Base-by-base conservation (phyloP, 2,113 vertebrate genomes). In the Junco hyemalis region DNA sequence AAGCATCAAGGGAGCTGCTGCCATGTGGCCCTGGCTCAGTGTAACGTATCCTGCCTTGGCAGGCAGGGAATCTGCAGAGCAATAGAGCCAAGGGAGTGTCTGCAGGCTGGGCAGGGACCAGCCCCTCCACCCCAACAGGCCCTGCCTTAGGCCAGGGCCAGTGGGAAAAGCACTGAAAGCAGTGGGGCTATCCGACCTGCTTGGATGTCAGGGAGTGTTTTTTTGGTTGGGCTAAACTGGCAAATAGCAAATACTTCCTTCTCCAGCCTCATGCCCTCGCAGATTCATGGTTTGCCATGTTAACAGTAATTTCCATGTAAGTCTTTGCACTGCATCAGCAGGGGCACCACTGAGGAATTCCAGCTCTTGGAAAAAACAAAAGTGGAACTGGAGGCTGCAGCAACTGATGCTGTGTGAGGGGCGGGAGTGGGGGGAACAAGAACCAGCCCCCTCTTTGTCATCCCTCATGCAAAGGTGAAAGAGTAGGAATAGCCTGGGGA, bases 281-380 rank as follows among this genome's bases (percentile, higher is more conserved):
- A 56, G 61, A 51, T 11, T 42, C 20, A 8, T 0, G 1, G 33
- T 57, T 66, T 86, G 38, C 28, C 23, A 65, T 0, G 3, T 21
- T 31, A 51, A 38, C 23, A 47, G 44, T 6, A 18, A 38, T 15
- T n/a, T 48, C 36, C n/a, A 40, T 2, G 12, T 56, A 31, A 1
- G 2, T 17, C 28, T 38, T n/a, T 31, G 20, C 42, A 40, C 45
- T 48, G 59, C 31, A 24, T 5, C 2, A 11, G 53, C 35, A 31
- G 56, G 5, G 44, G 60, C 42, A 72, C n/a, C 40, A 25, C 14
- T 25, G 50, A 57, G 45, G 53, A 50, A 80, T 29, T 26, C 14
- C n/a, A 28, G 19, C 21, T 79, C 56, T 66, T 54, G 28, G 74
- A 64, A 71, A 54, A 81, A 78, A 28, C 36, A 23, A 1, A 70